phyloP scores from a whole-genome alignment of 2,113 vertebrate genomes.

The Takifugu bimaculatus region DNA sequence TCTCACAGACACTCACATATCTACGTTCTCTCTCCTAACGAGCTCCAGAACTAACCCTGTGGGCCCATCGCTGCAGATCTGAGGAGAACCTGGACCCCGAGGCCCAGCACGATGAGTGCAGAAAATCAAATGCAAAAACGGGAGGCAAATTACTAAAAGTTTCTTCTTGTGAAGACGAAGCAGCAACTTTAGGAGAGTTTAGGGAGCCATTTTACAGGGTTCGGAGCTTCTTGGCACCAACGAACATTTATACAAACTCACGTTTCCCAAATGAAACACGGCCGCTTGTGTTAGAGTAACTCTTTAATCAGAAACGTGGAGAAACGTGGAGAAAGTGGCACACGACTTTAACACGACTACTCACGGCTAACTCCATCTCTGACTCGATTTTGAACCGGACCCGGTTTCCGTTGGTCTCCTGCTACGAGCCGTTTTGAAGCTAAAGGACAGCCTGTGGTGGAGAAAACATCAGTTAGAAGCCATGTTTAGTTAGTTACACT shows the following conservation, averaged over 20 bases:
- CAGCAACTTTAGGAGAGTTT: too few relatives aligned
- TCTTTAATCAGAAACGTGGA: too few relatives aligned
- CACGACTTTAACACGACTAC: conserved; percentile 36
- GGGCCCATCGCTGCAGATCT: too few relatives aligned
- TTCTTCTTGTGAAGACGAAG: too few relatives aligned
- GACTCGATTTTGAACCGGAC: conserved; percentile 15
- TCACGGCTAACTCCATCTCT: conserved; percentile 64
- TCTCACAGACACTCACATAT: conserved; percentile 13
- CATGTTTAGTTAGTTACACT: neutral
- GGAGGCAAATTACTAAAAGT: neutral
- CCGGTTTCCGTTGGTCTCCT: conserved; percentile 29
- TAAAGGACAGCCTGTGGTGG: conserved; percentile 4
- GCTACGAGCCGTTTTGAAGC: conserved; percentile 28
- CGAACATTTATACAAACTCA: too few relatives aligned
- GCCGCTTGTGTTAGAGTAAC: too few relatives aligned
- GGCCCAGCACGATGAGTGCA: neutral
- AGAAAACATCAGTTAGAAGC: neutral
- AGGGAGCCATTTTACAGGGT: too few relatives aligned
- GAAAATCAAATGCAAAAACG: neutral
- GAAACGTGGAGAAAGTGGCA: too few relatives aligned
- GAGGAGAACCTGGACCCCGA: too few relatives aligned
- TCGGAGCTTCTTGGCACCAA: too few relatives aligned
- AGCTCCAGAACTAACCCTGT: neutral
- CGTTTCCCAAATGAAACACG: too few relatives aligned
- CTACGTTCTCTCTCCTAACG: neutral